Percentiles rank a stretch among this genome's conserved stretches.
Conservation (phyloP, 64 coral and sea anemone genomes). For the Stylophora pistillata region DNA sequence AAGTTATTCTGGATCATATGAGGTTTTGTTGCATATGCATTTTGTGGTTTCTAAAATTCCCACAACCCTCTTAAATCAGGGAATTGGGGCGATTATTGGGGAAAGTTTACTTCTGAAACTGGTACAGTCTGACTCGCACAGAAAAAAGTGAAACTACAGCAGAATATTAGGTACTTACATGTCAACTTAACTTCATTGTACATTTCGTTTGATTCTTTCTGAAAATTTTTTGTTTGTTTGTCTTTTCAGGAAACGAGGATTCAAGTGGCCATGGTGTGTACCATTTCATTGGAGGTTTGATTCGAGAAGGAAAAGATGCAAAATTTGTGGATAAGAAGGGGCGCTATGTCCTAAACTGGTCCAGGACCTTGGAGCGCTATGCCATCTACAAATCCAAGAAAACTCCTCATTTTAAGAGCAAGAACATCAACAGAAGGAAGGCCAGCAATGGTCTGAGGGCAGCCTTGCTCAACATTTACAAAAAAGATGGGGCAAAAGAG, state of each 20-base stretch:
- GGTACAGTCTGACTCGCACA: too few relatives aligned
- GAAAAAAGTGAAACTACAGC: too few relatives aligned
- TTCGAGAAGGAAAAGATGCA: slow-evolving; percentile 12
- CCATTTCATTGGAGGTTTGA: neutral
- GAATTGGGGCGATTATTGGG: too few relatives aligned
- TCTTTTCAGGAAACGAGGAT: neutral
- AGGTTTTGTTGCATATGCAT: too few relatives aligned
- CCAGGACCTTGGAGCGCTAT: slow-evolving; percentile 8
- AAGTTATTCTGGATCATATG: too few relatives aligned
- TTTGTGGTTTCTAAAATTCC: too few relatives aligned
- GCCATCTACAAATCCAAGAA: slow-evolving; percentile 1
- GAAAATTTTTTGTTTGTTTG: neutral
- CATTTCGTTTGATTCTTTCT: neutral
- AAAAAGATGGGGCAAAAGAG: slow-evolving; percentile 37
- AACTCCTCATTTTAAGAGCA: slow-evolving; percentile 17
- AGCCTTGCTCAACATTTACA: slow-evolving; percentile 29
- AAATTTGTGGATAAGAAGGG: slow-evolving; percentile 17
- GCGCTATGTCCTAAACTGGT: slow-evolving; percentile 15
- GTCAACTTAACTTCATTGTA: neutral
- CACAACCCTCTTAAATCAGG: too few relatives aligned
- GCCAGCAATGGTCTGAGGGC: slow-evolving; percentile 21
- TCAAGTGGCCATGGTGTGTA: slow-evolving; percentile 8
- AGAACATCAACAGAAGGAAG: neutral
- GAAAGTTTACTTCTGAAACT: too few relatives aligned
- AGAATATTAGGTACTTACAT: neutral